Percentiles rank a stretch among this genome's conserved stretches.
phyloP scores from a whole-genome alignment of 1,140 invertebrate genomes.

The Chymomyza costata region DNA sequence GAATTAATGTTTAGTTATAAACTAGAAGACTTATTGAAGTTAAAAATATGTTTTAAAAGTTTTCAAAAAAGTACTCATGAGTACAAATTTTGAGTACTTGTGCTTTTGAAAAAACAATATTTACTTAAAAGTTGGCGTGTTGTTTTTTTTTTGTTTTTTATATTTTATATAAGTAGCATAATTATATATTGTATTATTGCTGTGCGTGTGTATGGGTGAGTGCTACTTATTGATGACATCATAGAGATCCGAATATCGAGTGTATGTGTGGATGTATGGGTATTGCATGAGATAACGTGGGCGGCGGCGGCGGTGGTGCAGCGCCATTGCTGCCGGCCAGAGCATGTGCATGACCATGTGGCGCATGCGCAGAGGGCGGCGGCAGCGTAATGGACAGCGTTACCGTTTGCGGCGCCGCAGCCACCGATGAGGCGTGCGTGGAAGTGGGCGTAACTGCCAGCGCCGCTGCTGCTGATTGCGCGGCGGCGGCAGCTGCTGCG shows the following conservation, averaged over 20 bases:
- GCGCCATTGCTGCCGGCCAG: slow-evolving; percentile 38
- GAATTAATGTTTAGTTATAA: slow-evolving; percentile 26
- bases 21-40: slow-evolving; percentile 44
- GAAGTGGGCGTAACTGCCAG: slow-evolving; percentile 37
- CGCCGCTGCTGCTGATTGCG: neutral
- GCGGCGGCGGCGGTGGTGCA: slow-evolving; percentile 43
- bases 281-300: slow-evolving; percentile 67
- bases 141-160: slow-evolving; percentile 9
- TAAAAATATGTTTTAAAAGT: neutral
- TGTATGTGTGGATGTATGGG: slow-evolving; percentile 74
- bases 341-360: slow-evolving; percentile 43
- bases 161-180: neutral
- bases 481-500: slow-evolving; percentile 26
- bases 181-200: slow-evolving; percentile 5
- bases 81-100: too few species aligned
- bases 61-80: slow-evolving; percentile 8
- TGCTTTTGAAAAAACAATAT: too few species aligned
- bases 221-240: slow-evolving; percentile 61
- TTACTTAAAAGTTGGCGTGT: slow-evolving; percentile 32
- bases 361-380: slow-evolving; percentile 36
- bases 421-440: slow-evolving; percentile 29
- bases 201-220: too few species aligned
- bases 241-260: slow-evolving; percentile 76
- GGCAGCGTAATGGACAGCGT: slow-evolving; percentile 62
- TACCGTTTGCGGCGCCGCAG: slow-evolving; percentile 62